A percentile compares a stretch with the other conserved stretches of the same genome.
These are phyloP conservation scores for Chelonus insularis DNA, from an alignment of 1,140 invertebrate genomes.

Conservation along the genomic window DNA sequence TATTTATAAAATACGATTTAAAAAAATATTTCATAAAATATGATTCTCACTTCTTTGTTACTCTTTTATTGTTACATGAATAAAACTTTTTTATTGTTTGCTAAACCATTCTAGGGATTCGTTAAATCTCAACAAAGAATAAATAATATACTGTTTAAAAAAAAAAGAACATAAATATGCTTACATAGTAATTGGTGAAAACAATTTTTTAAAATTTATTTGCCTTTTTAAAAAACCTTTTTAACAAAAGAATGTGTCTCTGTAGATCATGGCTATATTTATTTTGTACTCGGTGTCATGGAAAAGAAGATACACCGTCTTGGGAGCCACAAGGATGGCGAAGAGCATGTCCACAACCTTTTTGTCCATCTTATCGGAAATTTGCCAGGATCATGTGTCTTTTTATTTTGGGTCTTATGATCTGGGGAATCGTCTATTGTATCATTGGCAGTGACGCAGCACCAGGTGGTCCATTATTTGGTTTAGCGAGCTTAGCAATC, in stretches of 20 bases:
- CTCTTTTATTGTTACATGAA: too few relatives aligned
- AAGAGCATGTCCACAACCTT: conserved; percentile 75
- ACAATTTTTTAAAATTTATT: too few relatives aligned
- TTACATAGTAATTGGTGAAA: too few relatives aligned
- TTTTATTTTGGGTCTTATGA: conserved; percentile 70
- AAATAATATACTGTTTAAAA: too few relatives aligned
- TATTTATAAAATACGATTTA: too few relatives aligned
- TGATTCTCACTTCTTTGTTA: too few relatives aligned
- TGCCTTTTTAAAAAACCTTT: neutral
- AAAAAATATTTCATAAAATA: too few relatives aligned
- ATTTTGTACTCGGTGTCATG: conserved; percentile 71
- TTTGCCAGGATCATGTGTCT: conserved; percentile 73
- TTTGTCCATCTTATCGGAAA: conserved; percentile 78
- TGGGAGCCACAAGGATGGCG: conserved; percentile 79
- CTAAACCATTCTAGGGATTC: too few relatives aligned
- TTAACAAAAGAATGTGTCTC: conserved; percentile 29
- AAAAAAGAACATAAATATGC: too few relatives aligned
- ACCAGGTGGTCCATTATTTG: conserved; percentile 78
- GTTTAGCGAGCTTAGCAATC: conserved; percentile 73
- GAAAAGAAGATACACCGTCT: conserved; percentile 69
- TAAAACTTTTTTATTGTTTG: too few relatives aligned
- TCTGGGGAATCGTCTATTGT: conserved; percentile 75
- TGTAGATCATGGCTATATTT: conserved; percentile 74
- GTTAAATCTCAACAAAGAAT: too few relatives aligned
- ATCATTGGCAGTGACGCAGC: conserved; percentile 76